A percentile compares a stretch with the other conserved stretches of the same genome.
These are phyloP conservation scores for Rattus norvegicus DNA, from an alignment of 2,113 vertebrate genomes.

Conservation along the genomic window GRCr8 NC_086024.1:95800501-95801000, in stretches of 20 bases:
- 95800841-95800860: background rate
- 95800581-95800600: background rate
- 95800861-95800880: conserved; percentile 24
- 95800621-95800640: background rate
- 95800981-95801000: background rate
- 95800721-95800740: background rate
- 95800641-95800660: background rate
- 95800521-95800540: background rate
- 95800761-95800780: background rate
- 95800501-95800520: background rate
- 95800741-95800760: background rate
- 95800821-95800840: background rate
- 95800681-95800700: background rate
- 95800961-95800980: background rate
- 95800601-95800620: background rate
- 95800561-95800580: background rate
- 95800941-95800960: conserved; percentile 15
- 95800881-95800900: background rate
- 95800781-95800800: background rate
- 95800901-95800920: conserved; percentile 37
- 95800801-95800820: background rate
- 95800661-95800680: background rate
- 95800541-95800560: background rate
- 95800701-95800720: background rate
- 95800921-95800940: background rate